phyloP scores from a whole-genome alignment of 2,113 vertebrate genomes.

The Mastomys natalensis region DNA sequence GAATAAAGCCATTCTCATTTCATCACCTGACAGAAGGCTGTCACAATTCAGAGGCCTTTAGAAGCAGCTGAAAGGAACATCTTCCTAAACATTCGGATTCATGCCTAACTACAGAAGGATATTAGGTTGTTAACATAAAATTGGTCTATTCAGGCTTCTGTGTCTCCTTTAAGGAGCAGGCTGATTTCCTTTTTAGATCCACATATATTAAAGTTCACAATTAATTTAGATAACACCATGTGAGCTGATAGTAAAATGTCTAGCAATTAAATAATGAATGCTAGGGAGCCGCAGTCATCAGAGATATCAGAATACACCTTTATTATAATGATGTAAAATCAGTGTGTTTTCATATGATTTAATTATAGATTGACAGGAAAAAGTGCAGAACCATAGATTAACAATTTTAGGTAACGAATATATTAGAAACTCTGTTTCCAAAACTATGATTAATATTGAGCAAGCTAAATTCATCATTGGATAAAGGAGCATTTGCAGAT shows the following conservation, averaged over 20 bases:
- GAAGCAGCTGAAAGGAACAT: conserved; percentile 59
- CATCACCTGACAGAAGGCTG: conserved; percentile 7
- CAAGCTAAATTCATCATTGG: conserved; percentile 82
- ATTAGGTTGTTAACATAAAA: conserved; percentile 80
- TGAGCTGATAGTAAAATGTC: conserved; percentile 79
- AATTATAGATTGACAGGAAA: conserved; percentile 89
- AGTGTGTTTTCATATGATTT: conserved; percentile 87
- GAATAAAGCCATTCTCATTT: conserved; percentile 49
- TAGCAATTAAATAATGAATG: conserved; percentile 82
- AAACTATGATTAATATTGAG: conserved; percentile 87
- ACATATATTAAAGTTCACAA: conserved; percentile 85
- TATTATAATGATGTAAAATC: conserved; percentile 87
- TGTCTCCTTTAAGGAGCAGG: conserved; percentile 68
- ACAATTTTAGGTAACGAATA: conserved; percentile 85
- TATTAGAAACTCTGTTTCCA: conserved; percentile 85
- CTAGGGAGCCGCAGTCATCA: conserved; percentile 84
- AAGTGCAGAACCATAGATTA: conserved; percentile 85
- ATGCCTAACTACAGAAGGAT: conserved; percentile 76
- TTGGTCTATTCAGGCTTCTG: conserved; percentile 72
- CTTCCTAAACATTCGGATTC: conserved; percentile 75
- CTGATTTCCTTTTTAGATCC: conserved; percentile 84
- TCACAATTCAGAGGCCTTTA: conserved; percentile 66
- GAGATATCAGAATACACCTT: conserved; percentile 82
- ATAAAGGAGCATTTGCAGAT: conserved; percentile 85
- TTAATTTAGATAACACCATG: conserved; percentile 87